A percentile compares a stretch with the other conserved stretches of the same genome.
Conservation (phyloP, 2,797 vertebrate genomes). For the Rhabdomys pumilio region DNA sequence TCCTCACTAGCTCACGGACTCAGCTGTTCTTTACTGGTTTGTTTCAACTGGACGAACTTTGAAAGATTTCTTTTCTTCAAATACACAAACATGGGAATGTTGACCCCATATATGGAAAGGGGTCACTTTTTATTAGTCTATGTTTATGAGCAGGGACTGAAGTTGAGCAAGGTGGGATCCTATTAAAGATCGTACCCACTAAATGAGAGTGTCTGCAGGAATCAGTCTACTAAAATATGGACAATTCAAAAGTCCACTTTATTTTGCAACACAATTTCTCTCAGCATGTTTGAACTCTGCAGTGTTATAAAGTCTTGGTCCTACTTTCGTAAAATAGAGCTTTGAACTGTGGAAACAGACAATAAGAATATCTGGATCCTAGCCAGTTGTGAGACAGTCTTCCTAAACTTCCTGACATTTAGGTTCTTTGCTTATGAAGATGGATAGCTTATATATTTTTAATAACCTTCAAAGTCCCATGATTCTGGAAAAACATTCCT, state of each 20-base stretch:
- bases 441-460: slow-evolving; percentile 41
- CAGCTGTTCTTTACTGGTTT: not conserved
- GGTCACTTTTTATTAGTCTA: not conserved
- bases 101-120: not conserved
- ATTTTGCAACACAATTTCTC: not conserved
- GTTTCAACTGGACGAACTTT: not conserved
- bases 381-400: not conserved
- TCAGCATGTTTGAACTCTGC: not conserved
- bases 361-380: slow-evolving; percentile 10
- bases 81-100: not conserved
- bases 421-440: slow-evolving; percentile 19
- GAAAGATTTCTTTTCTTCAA: slow-evolving; percentile 33
- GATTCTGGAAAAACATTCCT: slow-evolving; percentile 8
- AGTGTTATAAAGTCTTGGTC: slow-evolving; percentile 11
- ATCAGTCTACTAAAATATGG: not conserved
- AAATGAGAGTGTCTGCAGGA: not conserved
- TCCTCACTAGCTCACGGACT: not conserved
- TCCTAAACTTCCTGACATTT: not conserved
- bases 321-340: not conserved
- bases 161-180: not conserved
- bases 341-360: not conserved
- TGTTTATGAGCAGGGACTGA: not conserved
- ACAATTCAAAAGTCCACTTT: not conserved
- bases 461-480: not conserved
- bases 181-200: not conserved